These are phyloP conservation scores for Dolichotis patagonum DNA, from an alignment of 2,113 vertebrate genomes.

Conservation along the genomic window DNA sequence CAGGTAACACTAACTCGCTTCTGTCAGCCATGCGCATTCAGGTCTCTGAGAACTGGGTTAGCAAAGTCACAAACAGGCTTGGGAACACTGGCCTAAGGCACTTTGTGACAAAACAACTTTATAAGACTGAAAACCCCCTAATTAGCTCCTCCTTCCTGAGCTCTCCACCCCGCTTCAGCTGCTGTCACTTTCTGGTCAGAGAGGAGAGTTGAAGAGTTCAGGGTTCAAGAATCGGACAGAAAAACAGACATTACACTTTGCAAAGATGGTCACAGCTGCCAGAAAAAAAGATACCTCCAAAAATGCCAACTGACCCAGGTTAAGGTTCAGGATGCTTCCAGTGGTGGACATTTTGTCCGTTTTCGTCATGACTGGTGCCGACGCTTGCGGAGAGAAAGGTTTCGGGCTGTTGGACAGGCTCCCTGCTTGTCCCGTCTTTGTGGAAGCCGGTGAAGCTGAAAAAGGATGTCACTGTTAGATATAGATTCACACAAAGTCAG, in stretches of 20 bases:
- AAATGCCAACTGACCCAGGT: constrained; percentile 92
- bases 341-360: constrained; percentile 92
- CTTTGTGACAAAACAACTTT: not conserved
- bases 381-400: constrained; percentile 92
- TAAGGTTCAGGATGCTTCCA: constrained; percentile 97
- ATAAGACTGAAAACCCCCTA: not conserved
- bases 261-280: not conserved
- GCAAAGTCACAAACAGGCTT: not conserved
- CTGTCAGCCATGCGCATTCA: not conserved
- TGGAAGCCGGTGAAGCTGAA: constrained; percentile 94
- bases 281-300: not conserved
- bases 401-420: constrained; percentile 95
- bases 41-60: not conserved
- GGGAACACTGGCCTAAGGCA: not conserved
- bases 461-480: constrained; percentile 71
- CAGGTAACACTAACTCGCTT: not conserved
- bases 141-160: not conserved
- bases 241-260: not conserved
- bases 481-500: not conserved
- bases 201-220: not conserved
- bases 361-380: constrained; percentile 89
- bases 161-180: not conserved
- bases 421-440: constrained; percentile 92
- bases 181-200: not conserved
- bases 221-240: not conserved